Evolutionary conservation across 2,888 invertebrate genomes (phyloP).

Genomic region (Amblyjoppa proteus): DNA sequence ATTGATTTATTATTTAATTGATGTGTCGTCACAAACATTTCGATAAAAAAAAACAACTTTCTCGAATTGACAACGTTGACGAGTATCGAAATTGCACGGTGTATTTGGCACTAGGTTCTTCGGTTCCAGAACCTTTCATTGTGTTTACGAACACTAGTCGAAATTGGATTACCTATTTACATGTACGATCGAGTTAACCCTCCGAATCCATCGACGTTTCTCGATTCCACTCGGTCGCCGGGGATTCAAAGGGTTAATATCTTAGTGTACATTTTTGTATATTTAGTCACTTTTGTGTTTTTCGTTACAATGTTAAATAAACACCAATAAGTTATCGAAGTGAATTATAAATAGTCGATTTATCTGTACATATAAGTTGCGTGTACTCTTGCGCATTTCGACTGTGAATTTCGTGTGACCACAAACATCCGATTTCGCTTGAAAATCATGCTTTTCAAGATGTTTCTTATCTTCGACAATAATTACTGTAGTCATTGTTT

Average conservation of each 20-base stretch:
- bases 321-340: slow-evolving; percentile 17
- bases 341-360: slow-evolving; percentile 10
- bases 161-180: neutral
- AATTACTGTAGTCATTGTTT: neutral
- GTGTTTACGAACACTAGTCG: slow-evolving; percentile 12
- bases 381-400: neutral
- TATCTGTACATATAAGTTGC: slow-evolving; percentile 28
- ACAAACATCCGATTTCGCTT: slow-evolving; percentile 48
- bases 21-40: slow-evolving; percentile 4
- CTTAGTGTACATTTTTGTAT: slow-evolving; percentile 9
- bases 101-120: slow-evolving; percentile 17
- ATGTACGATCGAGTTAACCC: neutral
- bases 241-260: slow-evolving; percentile 5
- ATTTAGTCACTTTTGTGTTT: neutral
- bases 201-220: neutral
- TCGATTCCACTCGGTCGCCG: neutral
- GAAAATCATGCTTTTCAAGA: neutral
- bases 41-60: slow-evolving; percentile 11
- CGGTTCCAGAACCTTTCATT: neutral
- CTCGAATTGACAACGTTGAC: slow-evolving; percentile 41
- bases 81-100: slow-evolving; percentile 38
- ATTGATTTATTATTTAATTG: neutral
- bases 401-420: slow-evolving; percentile 43
- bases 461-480: slow-evolving; percentile 2
- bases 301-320: neutral